A percentile compares a stretch with the other conserved stretches of the same genome.
phyloP scores from a whole-genome alignment of 2,113 vertebrate species.

The Onychostoma macrolepis region DNA sequence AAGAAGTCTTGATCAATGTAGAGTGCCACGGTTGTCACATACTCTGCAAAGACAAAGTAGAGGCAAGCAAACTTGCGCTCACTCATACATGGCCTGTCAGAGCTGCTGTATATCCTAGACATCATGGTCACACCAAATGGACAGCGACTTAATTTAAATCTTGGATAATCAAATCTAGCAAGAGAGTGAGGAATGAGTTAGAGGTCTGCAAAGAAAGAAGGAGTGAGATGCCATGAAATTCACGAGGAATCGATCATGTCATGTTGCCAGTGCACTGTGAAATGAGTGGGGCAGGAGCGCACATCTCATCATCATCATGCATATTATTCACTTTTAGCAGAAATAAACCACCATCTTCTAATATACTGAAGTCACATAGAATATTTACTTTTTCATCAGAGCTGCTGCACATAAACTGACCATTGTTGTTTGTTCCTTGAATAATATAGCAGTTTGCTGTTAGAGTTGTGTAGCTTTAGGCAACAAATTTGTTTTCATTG shows the following conservation, averaged over 20 bases:
- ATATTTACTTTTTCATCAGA: background rate
- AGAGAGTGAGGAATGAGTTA: background rate
- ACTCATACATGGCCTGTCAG: background rate
- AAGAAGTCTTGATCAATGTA: slow-evolving; percentile 25
- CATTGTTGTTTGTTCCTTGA: background rate
- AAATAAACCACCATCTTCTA: background rate
- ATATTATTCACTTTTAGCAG: background rate
- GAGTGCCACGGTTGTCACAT: background rate
- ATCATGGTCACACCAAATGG: slow-evolving; percentile 20
- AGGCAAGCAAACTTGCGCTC: background rate
- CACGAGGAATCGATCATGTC: slow-evolving; percentile 6
- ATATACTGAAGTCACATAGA: background rate
- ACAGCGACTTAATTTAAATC: slow-evolving; percentile 22
- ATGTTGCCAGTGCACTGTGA: slow-evolving; percentile 20
- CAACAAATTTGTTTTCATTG: background rate
- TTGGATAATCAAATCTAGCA: slow-evolving; percentile 5
- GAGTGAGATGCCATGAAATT: background rate
- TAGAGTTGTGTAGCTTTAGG: background rate
- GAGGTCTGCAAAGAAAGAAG: background rate
- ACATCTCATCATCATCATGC: background rate
- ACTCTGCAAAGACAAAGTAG: slow-evolving; percentile 1
- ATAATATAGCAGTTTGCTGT: background rate
- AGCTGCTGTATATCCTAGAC: background rate
- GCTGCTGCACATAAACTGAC: background rate
- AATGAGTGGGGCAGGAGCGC: background rate